phyloP scores from a whole-genome alignment of 2,888 invertebrate genomes.

The Dasysyrphus albostriatus region DNA sequence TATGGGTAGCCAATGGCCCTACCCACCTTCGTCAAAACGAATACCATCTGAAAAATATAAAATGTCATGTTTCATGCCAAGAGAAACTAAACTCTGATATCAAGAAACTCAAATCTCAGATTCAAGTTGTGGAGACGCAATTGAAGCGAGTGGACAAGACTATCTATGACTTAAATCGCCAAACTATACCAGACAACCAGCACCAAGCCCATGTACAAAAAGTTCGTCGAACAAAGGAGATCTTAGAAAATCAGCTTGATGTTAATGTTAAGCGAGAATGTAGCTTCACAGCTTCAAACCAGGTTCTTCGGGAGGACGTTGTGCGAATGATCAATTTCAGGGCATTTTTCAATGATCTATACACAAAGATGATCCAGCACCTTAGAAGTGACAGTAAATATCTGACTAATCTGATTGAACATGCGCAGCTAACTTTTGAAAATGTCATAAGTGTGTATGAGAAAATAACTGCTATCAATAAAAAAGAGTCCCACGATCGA shows the following conservation, averaged over 20 bases:
- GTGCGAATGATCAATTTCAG: conserved; percentile 80
- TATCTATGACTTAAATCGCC: conserved; percentile 81
- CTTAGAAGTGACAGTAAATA: conserved; percentile 82
- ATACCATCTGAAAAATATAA: conserved; percentile 78
- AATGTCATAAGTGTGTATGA: conserved; percentile 81
- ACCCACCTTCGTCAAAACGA: conserved; percentile 79
- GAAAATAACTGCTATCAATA: conserved; percentile 80
- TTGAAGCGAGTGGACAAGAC: conserved; percentile 80
- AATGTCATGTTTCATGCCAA: conserved; percentile 81
- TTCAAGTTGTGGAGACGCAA: conserved; percentile 80
- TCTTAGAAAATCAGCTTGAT: conserved; percentile 82
- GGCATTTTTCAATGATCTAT: conserved; percentile 81
- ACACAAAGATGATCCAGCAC: conserved; percentile 81
- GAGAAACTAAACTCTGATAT: conserved; percentile 80
- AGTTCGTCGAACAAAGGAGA: conserved; percentile 79
- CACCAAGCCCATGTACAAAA: conserved; percentile 80
- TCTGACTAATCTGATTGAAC: conserved; percentile 82
- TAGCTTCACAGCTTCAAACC: conserved; percentile 80
- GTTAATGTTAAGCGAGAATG: conserved; percentile 82
- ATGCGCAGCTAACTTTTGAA: conserved; percentile 81
- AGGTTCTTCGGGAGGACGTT: conserved; percentile 79
- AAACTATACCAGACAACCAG: conserved; percentile 82
- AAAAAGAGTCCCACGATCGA: conserved; percentile 79
- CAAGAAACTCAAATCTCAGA: conserved; percentile 79
- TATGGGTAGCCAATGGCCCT: conserved; percentile 81